These are phyloP conservation scores for Rhea americana DNA, from an alignment of 2,113 vertebrate genomes.

Conservation along the genomic window DNA sequence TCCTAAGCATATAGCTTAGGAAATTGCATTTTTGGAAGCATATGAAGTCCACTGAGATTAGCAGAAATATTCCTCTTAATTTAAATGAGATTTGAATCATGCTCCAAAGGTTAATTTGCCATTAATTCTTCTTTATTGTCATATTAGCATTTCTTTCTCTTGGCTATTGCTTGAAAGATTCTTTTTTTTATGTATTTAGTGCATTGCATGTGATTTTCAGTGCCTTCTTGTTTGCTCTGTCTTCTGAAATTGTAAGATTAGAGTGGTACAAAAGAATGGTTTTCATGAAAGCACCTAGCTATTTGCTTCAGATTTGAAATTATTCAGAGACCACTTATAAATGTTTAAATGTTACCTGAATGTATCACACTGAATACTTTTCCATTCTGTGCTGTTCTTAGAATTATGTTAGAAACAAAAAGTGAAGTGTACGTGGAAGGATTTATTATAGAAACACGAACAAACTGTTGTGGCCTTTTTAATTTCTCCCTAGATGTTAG, in stretches of 20 bases:
- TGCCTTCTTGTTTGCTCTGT: background rate
- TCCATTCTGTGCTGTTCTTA: background rate
- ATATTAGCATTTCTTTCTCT: background rate
- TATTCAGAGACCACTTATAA: background rate
- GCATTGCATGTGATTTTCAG: background rate
- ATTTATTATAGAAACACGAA: too few relatives aligned
- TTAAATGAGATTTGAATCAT: background rate
- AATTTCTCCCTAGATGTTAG: too few relatives aligned
- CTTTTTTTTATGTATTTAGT: background rate
- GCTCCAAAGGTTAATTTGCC: background rate
- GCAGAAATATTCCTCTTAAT: background rate
- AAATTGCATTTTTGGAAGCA: background rate
- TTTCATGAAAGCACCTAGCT: background rate
- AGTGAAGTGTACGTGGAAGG: too few relatives aligned
- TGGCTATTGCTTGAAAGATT: background rate
- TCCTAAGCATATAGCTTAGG: background rate
- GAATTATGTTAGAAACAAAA: too few relatives aligned
- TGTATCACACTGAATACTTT: background rate
- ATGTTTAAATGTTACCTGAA: background rate
- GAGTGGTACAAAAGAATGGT: too few relatives aligned
- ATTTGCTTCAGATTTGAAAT: background rate
- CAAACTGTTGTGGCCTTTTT: too few relatives aligned
- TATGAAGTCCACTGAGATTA: background rate
- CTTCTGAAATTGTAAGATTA: background rate
- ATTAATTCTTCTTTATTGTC: background rate